A percentile compares a stretch with the other conserved stretches of the same genome.
Evolutionary conservation across 1,140 invertebrate species (phyloP).

Genomic region (Papilio polyxenes): DNA sequence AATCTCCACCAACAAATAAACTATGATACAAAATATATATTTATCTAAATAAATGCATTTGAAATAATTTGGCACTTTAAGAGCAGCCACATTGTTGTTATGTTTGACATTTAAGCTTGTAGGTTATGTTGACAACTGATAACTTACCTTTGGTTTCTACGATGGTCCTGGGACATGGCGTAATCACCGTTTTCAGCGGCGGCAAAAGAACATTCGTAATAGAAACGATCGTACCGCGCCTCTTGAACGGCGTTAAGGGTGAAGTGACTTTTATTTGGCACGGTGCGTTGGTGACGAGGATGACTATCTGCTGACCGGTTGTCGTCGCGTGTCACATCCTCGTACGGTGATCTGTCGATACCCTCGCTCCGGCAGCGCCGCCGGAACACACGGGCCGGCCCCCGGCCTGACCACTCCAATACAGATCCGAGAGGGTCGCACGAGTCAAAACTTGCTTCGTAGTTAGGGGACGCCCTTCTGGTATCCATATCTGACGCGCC

Average conservation of each 20-base stretch:
- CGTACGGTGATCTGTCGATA: conserved; percentile 72
- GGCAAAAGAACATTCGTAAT: conserved; percentile 66
- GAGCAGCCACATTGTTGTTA: conserved; percentile 32
- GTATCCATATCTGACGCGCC: conserved; percentile 74
- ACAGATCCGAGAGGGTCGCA: conserved; percentile 71
- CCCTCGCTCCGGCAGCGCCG: conserved; percentile 75
- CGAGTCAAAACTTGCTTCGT: conserved; percentile 74
- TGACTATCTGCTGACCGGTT: conserved; percentile 58
- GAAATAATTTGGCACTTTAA: conserved; percentile 19
- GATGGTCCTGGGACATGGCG: conserved; percentile 70
- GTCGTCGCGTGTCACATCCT: conserved; percentile 66
- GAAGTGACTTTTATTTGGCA: conserved; percentile 69
- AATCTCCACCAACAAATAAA: neutral
- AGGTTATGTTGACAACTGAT: conserved; percentile 55
- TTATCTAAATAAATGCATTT: neutral
- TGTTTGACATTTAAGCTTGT: conserved; percentile 40
- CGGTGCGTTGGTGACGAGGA: conserved; percentile 54
- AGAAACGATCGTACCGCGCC: conserved; percentile 55
- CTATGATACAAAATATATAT: neutral
- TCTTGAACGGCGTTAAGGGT: conserved; percentile 66
- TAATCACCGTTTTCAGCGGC: conserved; percentile 72
- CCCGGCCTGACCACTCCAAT: conserved; percentile 68
- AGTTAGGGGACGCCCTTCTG: conserved; percentile 70
- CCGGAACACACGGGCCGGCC: conserved; percentile 68
- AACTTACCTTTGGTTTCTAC: conserved; percentile 64